These are phyloP conservation scores for Malachius bipustulatus DNA, from an alignment of 2,888 invertebrate species.

Conservation along the genomic window DNA sequence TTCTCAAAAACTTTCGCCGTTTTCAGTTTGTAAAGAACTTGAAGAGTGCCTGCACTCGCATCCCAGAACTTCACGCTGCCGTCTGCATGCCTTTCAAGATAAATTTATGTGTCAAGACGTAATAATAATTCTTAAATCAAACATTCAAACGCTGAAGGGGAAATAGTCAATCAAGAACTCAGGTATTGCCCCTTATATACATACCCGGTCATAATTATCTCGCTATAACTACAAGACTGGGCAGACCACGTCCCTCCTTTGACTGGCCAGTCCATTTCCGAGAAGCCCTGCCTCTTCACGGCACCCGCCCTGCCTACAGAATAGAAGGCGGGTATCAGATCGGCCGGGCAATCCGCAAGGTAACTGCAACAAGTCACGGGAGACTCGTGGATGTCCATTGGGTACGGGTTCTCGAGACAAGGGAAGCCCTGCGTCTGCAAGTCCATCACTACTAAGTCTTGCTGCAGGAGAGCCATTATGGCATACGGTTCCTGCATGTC, in stretches of 20 bases:
- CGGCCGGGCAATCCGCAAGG: conserved; percentile 95
- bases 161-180: no score
- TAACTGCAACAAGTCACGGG: conserved; percentile 95
- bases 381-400: conserved; percentile 99
- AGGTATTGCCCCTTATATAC: no score
- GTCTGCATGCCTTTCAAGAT: conserved; percentile 96
- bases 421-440: conserved; percentile 91
- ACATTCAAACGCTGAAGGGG: no score
- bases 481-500: conserved; percentile 97
- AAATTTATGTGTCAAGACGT: no score
- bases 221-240: conserved; percentile 92
- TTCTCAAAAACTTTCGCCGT: conserved; percentile 86
- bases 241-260: conserved; percentile 95
- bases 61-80: conserved; percentile 99
- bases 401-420: conserved; percentile 98
- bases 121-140: no score
- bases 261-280: conserved; percentile 92
- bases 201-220: conserved; percentile 96
- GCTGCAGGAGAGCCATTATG: conserved; percentile 92
- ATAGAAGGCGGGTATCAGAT: conserved; percentile 96
- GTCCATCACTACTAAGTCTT: conserved; percentile 97
- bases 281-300: conserved; percentile 70
- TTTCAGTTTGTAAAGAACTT: conserved; percentile 95
- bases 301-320: conserved; percentile 73
- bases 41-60: conserved; percentile 89